Percentiles rank a stretch among this genome's conserved stretches.
Evolutionary conservation across 64 coral and sea anemone species (phyloP).

Genomic region (Stichodactyla mertensii): DNA sequence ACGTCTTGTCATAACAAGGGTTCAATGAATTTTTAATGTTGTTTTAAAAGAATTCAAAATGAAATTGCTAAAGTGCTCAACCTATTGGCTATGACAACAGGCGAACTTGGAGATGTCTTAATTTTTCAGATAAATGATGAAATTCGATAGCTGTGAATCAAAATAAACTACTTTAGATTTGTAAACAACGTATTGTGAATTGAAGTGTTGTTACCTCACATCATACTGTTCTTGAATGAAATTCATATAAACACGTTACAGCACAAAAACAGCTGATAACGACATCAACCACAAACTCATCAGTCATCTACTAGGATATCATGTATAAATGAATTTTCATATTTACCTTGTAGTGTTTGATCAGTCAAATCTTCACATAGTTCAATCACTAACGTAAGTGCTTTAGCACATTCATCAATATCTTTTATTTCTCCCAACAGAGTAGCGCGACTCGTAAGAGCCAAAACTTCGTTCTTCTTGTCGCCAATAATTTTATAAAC

Average conservation of each 20-base stretch:
- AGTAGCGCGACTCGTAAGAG: constrained; percentile 72
- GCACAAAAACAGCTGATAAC: no score
- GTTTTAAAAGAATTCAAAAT: background rate
- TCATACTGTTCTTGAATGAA: no score
- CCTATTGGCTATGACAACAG: background rate
- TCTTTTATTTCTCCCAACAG: constrained; percentile 70
- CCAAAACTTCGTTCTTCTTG: constrained; percentile 65
- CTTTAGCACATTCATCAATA: constrained; percentile 53
- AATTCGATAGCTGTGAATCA: background rate
- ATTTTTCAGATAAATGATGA: no score
- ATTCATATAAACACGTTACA: no score
- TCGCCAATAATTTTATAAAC: constrained; percentile 63
- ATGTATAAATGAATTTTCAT: background rate
- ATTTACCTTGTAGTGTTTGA: constrained; percentile 71
- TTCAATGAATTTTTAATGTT: background rate
- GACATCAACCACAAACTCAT: no score
- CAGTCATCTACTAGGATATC: no score
- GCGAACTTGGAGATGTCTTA: background rate
- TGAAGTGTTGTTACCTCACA: no score
- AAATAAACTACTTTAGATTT: background rate
- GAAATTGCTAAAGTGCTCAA: background rate
- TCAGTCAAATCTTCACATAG: constrained; percentile 71
- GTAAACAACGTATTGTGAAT: background rate
- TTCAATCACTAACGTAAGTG: constrained; percentile 68
- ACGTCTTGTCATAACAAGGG: background rate